phyloP scores from a whole-genome alignment of 2,888 invertebrate species.

The Theretra japonica region DNA sequence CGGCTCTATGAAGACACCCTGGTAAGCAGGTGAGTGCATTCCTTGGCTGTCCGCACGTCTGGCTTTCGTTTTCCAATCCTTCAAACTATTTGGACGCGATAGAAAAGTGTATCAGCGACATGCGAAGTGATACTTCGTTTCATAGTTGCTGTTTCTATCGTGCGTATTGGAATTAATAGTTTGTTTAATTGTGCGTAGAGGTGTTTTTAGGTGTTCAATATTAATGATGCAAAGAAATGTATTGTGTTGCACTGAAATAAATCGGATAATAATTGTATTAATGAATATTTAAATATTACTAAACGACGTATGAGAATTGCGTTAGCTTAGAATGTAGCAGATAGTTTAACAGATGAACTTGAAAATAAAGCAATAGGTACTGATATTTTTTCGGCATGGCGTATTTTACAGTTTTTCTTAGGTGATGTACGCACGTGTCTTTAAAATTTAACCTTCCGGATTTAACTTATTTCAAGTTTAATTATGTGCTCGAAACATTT shows the following conservation, averaged over 20 bases:
- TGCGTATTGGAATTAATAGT: not conserved
- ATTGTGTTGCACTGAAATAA: not conserved
- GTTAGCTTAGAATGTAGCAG: no score
- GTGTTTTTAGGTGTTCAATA: not conserved
- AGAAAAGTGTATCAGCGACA: conserved; percentile 18
- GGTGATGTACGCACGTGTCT: no score
- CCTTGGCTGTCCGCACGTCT: not conserved
- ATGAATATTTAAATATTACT: not conserved
- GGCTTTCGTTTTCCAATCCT: conserved; percentile 16
- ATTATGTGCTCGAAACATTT: no score
- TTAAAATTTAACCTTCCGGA: no score
- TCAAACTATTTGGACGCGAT: not conserved
- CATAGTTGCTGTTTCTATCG: not conserved
- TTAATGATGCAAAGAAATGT: not conserved
- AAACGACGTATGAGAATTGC: not conserved
- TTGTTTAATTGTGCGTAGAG: not conserved
- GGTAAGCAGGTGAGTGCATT: conserved; percentile 7
- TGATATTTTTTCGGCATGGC: no score
- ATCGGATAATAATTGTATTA: not conserved
- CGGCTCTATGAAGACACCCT: conserved; percentile 21
- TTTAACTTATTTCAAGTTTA: no score
- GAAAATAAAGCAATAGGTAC: no score
- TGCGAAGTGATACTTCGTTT: not conserved
- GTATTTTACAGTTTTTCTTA: no score
- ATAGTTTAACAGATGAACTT: no score